Conservation (phyloP, 2,888 invertebrate genomes). For the Bhutanitis thaidina region DNA sequence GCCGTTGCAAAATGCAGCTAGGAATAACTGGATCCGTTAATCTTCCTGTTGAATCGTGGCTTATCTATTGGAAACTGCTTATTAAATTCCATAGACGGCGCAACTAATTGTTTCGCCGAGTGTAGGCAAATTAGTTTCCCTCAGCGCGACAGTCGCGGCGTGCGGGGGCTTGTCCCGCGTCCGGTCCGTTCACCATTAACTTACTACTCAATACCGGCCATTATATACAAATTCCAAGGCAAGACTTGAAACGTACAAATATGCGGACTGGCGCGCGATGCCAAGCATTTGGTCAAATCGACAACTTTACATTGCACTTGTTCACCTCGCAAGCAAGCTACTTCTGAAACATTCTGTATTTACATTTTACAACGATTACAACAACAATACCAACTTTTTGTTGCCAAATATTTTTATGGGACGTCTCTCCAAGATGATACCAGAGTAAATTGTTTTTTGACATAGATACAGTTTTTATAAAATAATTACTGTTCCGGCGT, state of each 20-base stretch:
- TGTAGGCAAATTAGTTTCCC: constrained; percentile 17
- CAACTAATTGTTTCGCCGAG: constrained; percentile 12
- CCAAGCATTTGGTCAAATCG: constrained; percentile 66
- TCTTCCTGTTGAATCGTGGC: not conserved
- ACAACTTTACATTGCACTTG: constrained; percentile 59
- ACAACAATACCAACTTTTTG: constrained; percentile 11
- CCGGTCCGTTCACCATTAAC: constrained; percentile 27
- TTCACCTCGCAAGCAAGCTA: constrained; percentile 62
- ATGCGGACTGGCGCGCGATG: constrained; percentile 54
- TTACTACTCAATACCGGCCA: constrained; percentile 27
- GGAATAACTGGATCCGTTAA: not conserved
- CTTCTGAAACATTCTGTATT: constrained; percentile 38
- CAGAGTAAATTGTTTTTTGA: too few relatives aligned
- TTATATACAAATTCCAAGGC: constrained; percentile 38
- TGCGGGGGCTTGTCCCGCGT: constrained; percentile 1
- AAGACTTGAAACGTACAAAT: constrained; percentile 44
- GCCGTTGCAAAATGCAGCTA: not conserved
- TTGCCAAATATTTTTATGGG: not conserved
- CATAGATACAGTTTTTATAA: too few relatives aligned
- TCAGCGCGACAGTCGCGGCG: constrained; percentile 1
- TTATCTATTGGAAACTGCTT: constrained; percentile 2
- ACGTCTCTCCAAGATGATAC: not conserved
- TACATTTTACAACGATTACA: not conserved
- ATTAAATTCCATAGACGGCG: constrained; percentile 11
- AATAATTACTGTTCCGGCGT: too few relatives aligned